These are phyloP conservation scores for Serilophus lunatus DNA, from an alignment of 2,113 vertebrate genomes.

Conservation along the genomic window DNA sequence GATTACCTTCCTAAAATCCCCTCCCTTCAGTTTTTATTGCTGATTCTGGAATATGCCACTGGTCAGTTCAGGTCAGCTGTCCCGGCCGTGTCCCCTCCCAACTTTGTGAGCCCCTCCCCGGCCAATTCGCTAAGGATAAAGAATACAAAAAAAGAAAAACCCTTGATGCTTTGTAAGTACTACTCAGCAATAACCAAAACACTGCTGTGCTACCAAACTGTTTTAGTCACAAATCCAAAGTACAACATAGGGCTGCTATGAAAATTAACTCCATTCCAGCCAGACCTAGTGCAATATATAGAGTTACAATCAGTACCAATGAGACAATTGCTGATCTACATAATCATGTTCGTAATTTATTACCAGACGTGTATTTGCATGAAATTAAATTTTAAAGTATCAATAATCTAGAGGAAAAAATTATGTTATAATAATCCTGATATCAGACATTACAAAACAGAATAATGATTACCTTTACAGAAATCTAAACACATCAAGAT, in stretches of 20 bases:
- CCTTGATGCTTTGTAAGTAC: neutral
- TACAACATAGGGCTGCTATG: neutral
- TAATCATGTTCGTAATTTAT: neutral
- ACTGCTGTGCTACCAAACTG: neutral
- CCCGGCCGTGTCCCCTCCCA: neutral
- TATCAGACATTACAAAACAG: neutral
- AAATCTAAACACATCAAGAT: neutral
- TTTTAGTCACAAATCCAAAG: neutral
- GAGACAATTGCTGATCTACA: neutral
- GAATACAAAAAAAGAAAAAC: neutral
- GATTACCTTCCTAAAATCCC: neutral
- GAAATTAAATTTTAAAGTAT: neutral
- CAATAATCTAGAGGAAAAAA: neutral
- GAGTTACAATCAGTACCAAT: neutral
- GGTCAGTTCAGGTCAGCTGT: neutral
- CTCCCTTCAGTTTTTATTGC: neutral
- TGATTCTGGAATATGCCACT: neutral
- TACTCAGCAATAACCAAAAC: neutral
- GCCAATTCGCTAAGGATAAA: rapidly evolving
- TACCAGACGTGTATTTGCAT: neutral
- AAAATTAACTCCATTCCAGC: neutral
- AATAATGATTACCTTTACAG: neutral
- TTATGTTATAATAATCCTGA: neutral
- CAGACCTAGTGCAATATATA: neutral
- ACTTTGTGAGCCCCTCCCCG: neutral